Conservation (phyloP, 1,140 invertebrate genomes). For the Doryteuthis pealeii region DNA sequence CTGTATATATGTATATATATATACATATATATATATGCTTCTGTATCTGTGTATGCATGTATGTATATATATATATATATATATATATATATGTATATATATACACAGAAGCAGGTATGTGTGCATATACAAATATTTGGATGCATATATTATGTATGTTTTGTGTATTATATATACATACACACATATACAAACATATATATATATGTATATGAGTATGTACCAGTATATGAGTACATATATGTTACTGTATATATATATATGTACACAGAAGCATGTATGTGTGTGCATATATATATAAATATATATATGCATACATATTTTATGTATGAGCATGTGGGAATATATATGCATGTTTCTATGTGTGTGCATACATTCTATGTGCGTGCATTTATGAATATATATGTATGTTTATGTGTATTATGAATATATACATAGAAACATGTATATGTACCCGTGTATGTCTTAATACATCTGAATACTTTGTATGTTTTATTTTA, state of each 20-base stretch:
- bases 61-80: constrained; percentile 6
- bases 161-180: no score
- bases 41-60: constrained; percentile 4
- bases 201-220: neutral
- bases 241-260: neutral
- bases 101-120: neutral
- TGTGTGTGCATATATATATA: neutral
- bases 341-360: neutral
- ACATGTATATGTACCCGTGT: neutral
- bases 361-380: neutral
- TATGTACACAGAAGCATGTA: neutral
- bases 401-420: neutral
- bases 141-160: no score
- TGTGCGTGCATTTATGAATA: neutral
- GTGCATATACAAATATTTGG: neutral
- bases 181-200: neutral
- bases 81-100: constrained; percentile 16
- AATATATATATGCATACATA: neutral
- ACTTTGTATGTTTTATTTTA: neutral
- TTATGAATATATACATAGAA: neutral
- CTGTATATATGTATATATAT: constrained; percentile 13
- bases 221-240: neutral
- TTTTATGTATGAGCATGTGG: no score
- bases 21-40: constrained; percentile 3
- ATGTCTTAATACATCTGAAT: neutral